Evolutionary conservation across 1,140 invertebrate species (phyloP), one percentile per base, ranked within the genome.

Genomic region (Cotesia glomerata): DNA sequence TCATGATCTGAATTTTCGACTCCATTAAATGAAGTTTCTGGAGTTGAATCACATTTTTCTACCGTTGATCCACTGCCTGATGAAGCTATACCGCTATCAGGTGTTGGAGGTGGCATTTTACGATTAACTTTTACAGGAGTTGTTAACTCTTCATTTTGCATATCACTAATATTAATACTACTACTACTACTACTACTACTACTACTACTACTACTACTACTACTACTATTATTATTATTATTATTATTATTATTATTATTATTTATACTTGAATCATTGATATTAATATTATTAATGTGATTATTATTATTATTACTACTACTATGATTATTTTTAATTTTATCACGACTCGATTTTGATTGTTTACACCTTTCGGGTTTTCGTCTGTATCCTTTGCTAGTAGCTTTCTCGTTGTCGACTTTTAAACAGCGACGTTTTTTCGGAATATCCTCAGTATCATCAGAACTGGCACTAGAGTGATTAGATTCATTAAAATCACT

Each of bases 81-180:
- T 5, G 84, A 85, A 0, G 78, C 81, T 35, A 86, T 82, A 14
- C 83, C 85, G 54, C 83, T 85, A 36, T 86, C 85, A 5, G 83
- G 81, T 0, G 81, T 82, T 4, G 77, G 77, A 13, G 67, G 69
- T 36, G 75, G 72, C 66, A 77, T 52, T 73, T 78, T 79, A 26
- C 59, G 11, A 34, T 32, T 67, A 34, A 54, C 76, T 49, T 80
- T 81, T 7, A 69, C 56, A 4, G 83, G 81, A 7, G 82, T 82
- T 3, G 49, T 54, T 3, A 77, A 56, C 0, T 35, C 5, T 14
- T 71, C 13, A 16, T 9, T 5, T 32, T 9, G 11, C 4, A 13
- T 36, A 45, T 71, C 51, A n/a, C 16, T 59, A 7, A 9, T 76
- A 66, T 45, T 62, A 39, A 7, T 11, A 39, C 11, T 39, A 39